Evolutionary conservation across 23 tunicate species (phyloP).

Genomic region (Styela clava): DNA sequence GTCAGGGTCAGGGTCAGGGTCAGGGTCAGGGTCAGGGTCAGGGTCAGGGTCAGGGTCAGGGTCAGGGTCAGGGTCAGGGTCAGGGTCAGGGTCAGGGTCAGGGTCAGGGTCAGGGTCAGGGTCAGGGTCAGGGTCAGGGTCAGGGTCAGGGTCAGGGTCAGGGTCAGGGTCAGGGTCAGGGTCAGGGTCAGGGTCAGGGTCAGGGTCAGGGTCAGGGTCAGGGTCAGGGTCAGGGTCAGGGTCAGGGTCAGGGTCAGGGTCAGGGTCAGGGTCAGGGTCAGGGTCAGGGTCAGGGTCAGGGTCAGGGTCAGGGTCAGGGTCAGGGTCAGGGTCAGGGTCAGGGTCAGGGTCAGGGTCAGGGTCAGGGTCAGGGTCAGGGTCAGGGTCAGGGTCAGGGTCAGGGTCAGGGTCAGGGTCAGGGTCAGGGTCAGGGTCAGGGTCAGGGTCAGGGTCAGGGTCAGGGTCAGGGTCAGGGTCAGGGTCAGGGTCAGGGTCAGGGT

Average conservation of each 20-base stretch:
- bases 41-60: slow-evolving; percentile 81
- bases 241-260: slow-evolving; percentile 40
- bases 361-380: slow-evolving; percentile 48
- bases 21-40: slow-evolving; percentile 74
- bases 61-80: slow-evolving; percentile 63
- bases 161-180: slow-evolving; percentile 46
- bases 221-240: slow-evolving; percentile 34
- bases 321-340: slow-evolving; percentile 45
- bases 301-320: slow-evolving; percentile 47
- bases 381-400: slow-evolving; percentile 42
- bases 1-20: slow-evolving; percentile 74
- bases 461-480: slow-evolving; percentile 36
- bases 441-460: slow-evolving; percentile 32
- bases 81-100: slow-evolving; percentile 45
- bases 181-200: slow-evolving; percentile 37
- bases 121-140: slow-evolving; percentile 46
- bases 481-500: slow-evolving; percentile 32
- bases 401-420: slow-evolving; percentile 36
- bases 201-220: slow-evolving; percentile 37
- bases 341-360: slow-evolving; percentile 47
- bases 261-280: slow-evolving; percentile 28
- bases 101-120: slow-evolving; percentile 55
- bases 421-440: slow-evolving; percentile 44
- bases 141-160: slow-evolving; percentile 44
- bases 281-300: slow-evolving; percentile 49